Percentiles rank a stretch among this genome's conserved stretches.
Evolutionary conservation across 2,888 invertebrate genomes (phyloP).

Genomic region (Chaitophorus viminalis): DNA sequence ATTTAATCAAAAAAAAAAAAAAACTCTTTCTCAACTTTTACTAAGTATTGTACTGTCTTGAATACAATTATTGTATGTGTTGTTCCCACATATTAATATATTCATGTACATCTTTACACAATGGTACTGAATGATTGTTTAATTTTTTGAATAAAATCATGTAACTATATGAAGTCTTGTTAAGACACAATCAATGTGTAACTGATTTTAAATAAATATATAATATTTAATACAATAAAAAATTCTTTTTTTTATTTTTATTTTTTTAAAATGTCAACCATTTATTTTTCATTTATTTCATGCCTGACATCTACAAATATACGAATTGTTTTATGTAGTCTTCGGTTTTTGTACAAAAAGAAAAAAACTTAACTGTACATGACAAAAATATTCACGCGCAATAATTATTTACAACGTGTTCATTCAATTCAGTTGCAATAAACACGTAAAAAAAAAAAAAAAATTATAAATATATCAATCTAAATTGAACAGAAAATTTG

Average conservation of each 20-base stretch:
- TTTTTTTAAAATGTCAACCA: conserved; percentile 60
- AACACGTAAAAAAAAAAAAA: conserved; percentile 49
- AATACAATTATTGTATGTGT: neutral
- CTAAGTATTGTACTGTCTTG: neutral
- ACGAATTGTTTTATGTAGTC: conserved; percentile 60
- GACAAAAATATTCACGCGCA: conserved; percentile 57
- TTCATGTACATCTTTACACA: neutral
- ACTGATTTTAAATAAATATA: neutral
- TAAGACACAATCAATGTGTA: too few species aligned
- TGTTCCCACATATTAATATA: neutral
- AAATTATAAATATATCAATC: conserved; percentile 49
- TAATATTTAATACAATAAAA: neutral
- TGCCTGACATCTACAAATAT: conserved; percentile 61
- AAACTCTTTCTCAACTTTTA: too few species aligned
- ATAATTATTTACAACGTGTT: conserved; percentile 53
- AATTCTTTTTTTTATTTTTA: conserved; percentile 1
- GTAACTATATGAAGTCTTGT: neutral
- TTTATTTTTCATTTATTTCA: conserved; percentile 57
- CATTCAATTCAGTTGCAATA: conserved; percentile 42
- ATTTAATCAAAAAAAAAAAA: neutral
- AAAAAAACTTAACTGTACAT: conserved; percentile 57
- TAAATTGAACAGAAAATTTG: conserved; percentile 56
- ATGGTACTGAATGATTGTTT: neutral
- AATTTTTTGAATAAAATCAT: neutral
- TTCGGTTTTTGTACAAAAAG: conserved; percentile 60